A percentile compares a stretch with the other conserved stretches of the same genome.
Evolutionary conservation across 2,888 invertebrate species (phyloP).

Genomic region (Xylocampa areola): DNA sequence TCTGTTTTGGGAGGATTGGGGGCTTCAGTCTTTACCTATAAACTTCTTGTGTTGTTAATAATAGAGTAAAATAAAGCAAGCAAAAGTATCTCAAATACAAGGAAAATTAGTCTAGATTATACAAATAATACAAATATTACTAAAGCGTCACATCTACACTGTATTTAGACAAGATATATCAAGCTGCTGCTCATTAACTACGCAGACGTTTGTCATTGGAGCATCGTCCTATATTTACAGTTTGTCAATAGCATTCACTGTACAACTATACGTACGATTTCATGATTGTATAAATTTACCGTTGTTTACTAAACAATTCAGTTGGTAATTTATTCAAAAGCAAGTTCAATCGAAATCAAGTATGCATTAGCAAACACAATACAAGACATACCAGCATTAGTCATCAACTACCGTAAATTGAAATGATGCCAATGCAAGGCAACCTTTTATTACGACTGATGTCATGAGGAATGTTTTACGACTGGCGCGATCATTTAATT

Average conservation of each 20-base stretch:
- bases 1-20: neutral
- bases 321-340: constrained; percentile 8
- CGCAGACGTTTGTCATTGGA: constrained; percentile 36
- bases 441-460: constrained; percentile 28
- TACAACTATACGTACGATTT: constrained; percentile 3
- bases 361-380: constrained; percentile 20
- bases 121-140: neutral
- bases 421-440: constrained; percentile 31
- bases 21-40: neutral
- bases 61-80: neutral
- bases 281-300: constrained; percentile 14
- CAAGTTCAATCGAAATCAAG: constrained; percentile 5
- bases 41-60: neutral
- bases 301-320: constrained; percentile 13
- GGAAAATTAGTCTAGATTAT: neutral
- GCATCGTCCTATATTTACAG: constrained; percentile 14
- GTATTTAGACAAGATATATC: constrained; percentile 36
- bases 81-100: neutral
- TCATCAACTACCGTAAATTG: constrained; percentile 18
- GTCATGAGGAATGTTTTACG: constrained; percentile 29
- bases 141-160: constrained; percentile 54
- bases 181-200: constrained; percentile 41
- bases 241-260: constrained; percentile 42
- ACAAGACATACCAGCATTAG: constrained; percentile 26
- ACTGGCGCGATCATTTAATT: constrained; percentile 22